Evolutionary conservation across 2,888 invertebrate genomes (phyloP), one percentile per base, ranked within the genome.

Genomic region (Machimus atricapillus): DNA sequence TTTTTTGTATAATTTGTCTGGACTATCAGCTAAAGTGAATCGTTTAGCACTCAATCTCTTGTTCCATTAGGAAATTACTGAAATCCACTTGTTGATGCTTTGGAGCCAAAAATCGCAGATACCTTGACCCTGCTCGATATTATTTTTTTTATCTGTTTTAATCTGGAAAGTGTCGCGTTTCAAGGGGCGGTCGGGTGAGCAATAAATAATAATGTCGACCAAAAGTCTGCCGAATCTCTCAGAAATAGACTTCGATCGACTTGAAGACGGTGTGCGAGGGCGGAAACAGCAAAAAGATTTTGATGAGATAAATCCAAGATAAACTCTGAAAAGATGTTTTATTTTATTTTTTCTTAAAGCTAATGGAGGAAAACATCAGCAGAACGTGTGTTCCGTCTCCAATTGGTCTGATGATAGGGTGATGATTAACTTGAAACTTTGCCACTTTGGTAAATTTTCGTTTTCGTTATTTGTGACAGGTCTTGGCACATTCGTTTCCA

Each of bases 231-330:
- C 19, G 43, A 78, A 78, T 46, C 14, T 43, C 34, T 78, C 46
- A 78, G 23, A 78, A 78, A 78, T 78, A 78, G 43, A 78, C n/a
- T 78, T 78, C 78, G 23, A 77, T 78, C 78, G 16, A 43, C 19
- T 40, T 9, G 46, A 78, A 19, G 43, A 23, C 40, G 14, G 43
- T 27, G 66, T 46, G 43, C 4, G 43, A 46, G 66, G 66, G 14
- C 23, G 66, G 23, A 66, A 66, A 66, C 27, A 23, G 23, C 23
- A 23, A 8, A 12, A 2, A 66, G 19, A 66, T 66, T 66, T 27
- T 27, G 23, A 66, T 66, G 27, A 23, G 66, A 66, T 66, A 66
- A 66, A 23, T 23, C 66, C 27, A 23, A 19, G 66, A 66, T 66
- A 66, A 66, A 27, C 66, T 23, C 12, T 27, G 23, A 66, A 66